A percentile compares a stretch with the other conserved stretches of the same genome.
Conservation (phyloP, 2,797 vertebrate genomes). For the Pangasius djambal region DNA sequence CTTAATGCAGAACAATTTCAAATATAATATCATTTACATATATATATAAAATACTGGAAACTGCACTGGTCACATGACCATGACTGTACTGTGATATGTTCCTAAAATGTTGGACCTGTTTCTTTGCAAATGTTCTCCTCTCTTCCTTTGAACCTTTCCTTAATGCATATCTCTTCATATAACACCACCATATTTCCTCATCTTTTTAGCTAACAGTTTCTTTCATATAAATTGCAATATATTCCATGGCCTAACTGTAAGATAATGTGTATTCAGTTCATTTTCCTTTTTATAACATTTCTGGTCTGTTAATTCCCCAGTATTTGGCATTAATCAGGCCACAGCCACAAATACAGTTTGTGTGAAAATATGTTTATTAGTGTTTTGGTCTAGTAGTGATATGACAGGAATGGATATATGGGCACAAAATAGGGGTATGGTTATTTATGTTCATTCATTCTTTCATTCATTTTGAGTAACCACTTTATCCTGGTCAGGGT, state of each 20-base stretch:
- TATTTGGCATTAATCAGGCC: not conserved
- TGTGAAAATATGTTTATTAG: not conserved
- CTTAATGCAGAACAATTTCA: not conserved
- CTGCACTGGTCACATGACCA: not conserved
- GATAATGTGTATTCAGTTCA: not conserved
- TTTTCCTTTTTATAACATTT: not conserved
- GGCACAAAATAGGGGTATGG: not conserved
- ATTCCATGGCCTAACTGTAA: not conserved
- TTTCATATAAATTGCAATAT: not conserved
- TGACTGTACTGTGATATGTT: not conserved
- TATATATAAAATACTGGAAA: not conserved
- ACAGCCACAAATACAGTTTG: not conserved
- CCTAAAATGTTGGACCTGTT: not conserved
- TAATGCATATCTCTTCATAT: not conserved
- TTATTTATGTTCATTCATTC: not conserved
- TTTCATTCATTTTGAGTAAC: not conserved
- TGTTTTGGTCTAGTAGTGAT: not conserved
- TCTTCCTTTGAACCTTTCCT: not conserved
- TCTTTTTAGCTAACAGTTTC: not conserved
- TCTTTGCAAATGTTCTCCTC: not conserved
- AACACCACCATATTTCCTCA: not conserved
- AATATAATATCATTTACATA: not conserved
- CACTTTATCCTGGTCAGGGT: not conserved
- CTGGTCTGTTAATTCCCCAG: not conserved
- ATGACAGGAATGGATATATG: not conserved